Percentiles rank a stretch among this genome's conserved stretches.
Conservation (phyloP, 2,888 invertebrate genomes). For the Endomychus coccineus region DNA sequence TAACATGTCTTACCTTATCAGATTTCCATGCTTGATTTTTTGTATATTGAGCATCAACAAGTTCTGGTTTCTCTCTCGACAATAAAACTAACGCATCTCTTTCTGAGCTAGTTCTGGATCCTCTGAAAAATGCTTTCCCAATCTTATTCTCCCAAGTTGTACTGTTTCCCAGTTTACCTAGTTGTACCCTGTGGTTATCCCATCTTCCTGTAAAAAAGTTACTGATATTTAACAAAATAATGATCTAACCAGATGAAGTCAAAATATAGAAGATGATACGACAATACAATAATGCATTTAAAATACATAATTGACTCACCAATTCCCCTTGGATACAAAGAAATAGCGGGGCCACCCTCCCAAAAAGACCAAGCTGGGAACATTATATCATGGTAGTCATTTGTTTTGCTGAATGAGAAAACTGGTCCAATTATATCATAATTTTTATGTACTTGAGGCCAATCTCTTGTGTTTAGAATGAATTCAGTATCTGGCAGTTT, state of each 20-base stretch:
- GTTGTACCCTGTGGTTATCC: conserved; percentile 65
- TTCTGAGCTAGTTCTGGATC: conserved; percentile 88
- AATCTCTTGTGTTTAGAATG: conserved; percentile 83
- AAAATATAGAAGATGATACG: conserved; percentile 1
- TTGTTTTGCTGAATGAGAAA: conserved; percentile 93
- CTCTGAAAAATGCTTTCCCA: conserved; percentile 75
- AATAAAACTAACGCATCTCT: conserved; percentile 80
- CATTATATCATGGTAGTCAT: conserved; percentile 82
- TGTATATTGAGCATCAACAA: conserved; percentile 90
- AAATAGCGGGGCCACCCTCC: conserved; percentile 96
- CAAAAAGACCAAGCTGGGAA: conserved; percentile 97
- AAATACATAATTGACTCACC: conserved; percentile 27
- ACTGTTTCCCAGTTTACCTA: conserved; percentile 53
- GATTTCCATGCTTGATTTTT: conserved; percentile 99
- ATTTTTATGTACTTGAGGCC: conserved; percentile 73
- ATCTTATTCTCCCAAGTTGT: conserved; percentile 75
- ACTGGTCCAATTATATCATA: conserved; percentile 65
- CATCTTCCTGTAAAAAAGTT: conserved; percentile 60
- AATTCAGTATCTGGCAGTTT: conserved; percentile 78
- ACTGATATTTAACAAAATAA: background rate
- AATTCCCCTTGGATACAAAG: conserved; percentile 85
- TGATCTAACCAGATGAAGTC: background rate
- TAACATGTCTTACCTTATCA: conserved; percentile 53
- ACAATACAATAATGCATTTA: no score
- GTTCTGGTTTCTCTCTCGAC: conserved; percentile 63